Percentiles rank a stretch among this genome's conserved stretches.
phyloP scores from a whole-genome alignment of 1,140 invertebrate genomes.

The Drosophila carrolli region DNA sequence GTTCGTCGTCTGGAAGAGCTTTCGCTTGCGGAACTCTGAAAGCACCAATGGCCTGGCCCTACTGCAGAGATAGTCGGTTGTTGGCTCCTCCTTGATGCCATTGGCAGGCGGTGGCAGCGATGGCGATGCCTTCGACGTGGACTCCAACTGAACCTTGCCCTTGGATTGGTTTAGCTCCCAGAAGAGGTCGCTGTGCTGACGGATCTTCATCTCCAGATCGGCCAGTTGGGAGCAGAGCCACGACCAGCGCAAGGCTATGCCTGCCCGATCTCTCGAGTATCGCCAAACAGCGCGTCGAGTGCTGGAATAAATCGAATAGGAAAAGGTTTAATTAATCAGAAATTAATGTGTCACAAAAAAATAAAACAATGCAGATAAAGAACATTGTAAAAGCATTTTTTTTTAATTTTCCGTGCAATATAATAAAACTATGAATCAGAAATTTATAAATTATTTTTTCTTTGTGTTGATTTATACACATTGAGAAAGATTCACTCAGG shows the following conservation, averaged over 20 bases:
- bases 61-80: constrained; percentile 56
- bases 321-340: background rate
- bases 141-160: constrained; percentile 84
- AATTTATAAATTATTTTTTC: no score
- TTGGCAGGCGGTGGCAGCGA: constrained; percentile 43
- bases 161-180: constrained; percentile 88
- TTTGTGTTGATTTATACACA: no score
- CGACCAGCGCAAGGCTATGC: constrained; percentile 94
- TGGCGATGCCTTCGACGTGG: background rate
- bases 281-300: constrained; percentile 93
- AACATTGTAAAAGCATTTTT: no score
- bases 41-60: constrained; percentile 64
- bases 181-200: constrained; percentile 94
- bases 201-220: constrained; percentile 95
- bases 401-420: no score
- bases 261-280: constrained; percentile 92
- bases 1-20: constrained; percentile 89
- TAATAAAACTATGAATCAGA: no score
- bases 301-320: constrained; percentile 85
- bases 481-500: no score
- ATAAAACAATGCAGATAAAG: background rate
- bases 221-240: constrained; percentile 96
- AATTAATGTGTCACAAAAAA: background rate
- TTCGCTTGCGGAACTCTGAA: constrained; percentile 90
- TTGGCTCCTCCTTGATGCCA: constrained; percentile 41